Percentiles rank a stretch among this genome's conserved stretches.
phyloP scores from a whole-genome alignment of 2,113 vertebrate species.

The Heterochromis multidens region DNA sequence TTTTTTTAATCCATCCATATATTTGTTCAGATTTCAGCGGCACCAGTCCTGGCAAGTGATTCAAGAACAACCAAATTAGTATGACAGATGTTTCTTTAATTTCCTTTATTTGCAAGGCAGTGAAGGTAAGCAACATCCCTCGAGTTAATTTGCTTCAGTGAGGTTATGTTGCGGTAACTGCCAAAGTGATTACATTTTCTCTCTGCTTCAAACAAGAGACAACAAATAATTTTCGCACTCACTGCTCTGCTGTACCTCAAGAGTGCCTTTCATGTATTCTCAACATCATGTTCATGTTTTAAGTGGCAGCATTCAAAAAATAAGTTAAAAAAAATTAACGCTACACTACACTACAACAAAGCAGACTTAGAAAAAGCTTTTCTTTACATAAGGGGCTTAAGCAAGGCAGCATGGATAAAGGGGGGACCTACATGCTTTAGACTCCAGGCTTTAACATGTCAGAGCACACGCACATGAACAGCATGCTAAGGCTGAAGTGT shows the following conservation, averaged over 20 bases:
- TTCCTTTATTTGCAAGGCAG: background rate
- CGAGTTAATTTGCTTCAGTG: background rate
- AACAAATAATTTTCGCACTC: background rate
- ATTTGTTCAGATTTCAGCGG: too few species aligned
- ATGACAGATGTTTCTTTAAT: background rate
- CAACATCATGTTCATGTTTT: background rate
- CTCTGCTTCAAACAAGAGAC: background rate
- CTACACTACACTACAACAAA: background rate
- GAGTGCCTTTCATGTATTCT: background rate
- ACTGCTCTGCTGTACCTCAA: background rate
- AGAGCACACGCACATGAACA: background rate
- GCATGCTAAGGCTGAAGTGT: background rate
- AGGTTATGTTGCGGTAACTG: background rate
- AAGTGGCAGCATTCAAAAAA: background rate
- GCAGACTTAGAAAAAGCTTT: background rate
- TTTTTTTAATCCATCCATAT: too few species aligned
- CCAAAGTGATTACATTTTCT: background rate
- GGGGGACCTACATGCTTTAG: constrained; percentile 10
- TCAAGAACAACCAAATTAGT: background rate
- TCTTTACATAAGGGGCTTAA: constrained; percentile 42
- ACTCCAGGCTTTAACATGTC: constrained; percentile 31
- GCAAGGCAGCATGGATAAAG: constrained; percentile 14
- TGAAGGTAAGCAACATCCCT: background rate
- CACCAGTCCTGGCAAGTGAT: too few species aligned
- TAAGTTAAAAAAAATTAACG: background rate